Percentiles rank a stretch among this genome's conserved stretches.
Conservation (phyloP, 2,113 vertebrate species). For the Scomber scombrus region DNA sequence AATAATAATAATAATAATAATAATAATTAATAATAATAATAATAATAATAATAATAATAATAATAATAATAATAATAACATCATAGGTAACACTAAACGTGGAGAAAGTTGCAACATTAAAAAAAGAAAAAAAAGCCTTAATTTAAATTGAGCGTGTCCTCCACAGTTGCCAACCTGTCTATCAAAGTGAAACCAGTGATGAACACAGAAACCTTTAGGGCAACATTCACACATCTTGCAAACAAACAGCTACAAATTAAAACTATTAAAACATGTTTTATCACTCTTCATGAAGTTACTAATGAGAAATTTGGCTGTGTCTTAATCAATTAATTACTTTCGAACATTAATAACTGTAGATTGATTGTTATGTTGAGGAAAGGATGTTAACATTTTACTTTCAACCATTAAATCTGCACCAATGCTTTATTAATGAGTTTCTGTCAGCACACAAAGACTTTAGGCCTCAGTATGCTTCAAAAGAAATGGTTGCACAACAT, state of each 20-base stretch:
- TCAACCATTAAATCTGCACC: too few species aligned
- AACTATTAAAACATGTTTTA: not conserved
- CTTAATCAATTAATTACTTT: too few species aligned
- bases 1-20: not conserved
- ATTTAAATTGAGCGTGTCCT: constrained; percentile 36
- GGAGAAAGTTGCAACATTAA: constrained; percentile 38
- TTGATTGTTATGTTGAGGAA: too few species aligned
- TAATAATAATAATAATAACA: not conserved
- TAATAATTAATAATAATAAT: not conserved
- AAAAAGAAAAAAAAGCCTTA: not conserved
- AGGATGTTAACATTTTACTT: too few species aligned
- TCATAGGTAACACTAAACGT: constrained; percentile 19
- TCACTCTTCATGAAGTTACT: not conserved
- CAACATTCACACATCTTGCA: constrained; percentile 5
- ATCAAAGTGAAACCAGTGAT: constrained; percentile 45
- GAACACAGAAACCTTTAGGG: constrained; percentile 51
- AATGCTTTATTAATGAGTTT: too few species aligned
- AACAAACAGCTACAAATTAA: not conserved
- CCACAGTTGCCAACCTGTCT: constrained; percentile 35
- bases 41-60: not conserved
- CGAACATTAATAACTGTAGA: too few species aligned
- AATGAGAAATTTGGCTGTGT: too few species aligned
- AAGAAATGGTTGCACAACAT: too few species aligned
- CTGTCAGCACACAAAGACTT: too few species aligned
- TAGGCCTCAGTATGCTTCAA: too few species aligned